These are phyloP conservation scores for Psilopsiagon aurifrons DNA, from an alignment of 2,113 vertebrate species.

Conservation along the genomic window DNA sequence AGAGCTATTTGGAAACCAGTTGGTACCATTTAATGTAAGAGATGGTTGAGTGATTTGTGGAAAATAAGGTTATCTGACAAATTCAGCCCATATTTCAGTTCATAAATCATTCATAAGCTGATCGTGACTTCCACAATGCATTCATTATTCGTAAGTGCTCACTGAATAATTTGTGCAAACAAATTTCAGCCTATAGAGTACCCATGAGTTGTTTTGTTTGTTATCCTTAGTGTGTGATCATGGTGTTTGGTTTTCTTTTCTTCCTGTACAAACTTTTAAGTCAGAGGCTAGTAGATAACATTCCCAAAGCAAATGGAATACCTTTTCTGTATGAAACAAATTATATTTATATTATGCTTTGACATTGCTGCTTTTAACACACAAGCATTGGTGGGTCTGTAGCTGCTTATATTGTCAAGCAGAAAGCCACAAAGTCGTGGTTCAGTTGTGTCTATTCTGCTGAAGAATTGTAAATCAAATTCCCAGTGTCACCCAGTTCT, in stretches of 20 bases:
- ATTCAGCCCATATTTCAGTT: constrained; percentile 45
- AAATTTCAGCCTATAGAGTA: constrained; percentile 54
- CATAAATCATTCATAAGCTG: constrained; percentile 63
- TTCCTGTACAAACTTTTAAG: not conserved
- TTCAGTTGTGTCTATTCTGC: not conserved
- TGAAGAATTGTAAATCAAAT: not conserved
- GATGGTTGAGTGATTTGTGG: constrained; percentile 55
- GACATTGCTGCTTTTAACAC: not conserved
- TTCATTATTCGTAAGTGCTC: constrained; percentile 60
- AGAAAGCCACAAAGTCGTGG: not conserved
- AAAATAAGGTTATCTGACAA: constrained; percentile 65
- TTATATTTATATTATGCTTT: not conserved
- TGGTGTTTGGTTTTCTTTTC: not conserved
- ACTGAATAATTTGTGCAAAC: constrained; percentile 65
- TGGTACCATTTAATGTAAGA: constrained; percentile 36
- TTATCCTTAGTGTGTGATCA: not conserved
- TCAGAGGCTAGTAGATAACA: not conserved
- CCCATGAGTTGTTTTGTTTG: constrained; percentile 5
- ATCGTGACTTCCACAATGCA: constrained; percentile 35
- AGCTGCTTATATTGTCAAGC: not conserved
- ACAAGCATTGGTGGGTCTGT: not conserved
- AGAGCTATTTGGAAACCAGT: not conserved
- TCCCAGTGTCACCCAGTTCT: not conserved
- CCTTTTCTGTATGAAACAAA: not conserved
- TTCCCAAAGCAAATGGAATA: not conserved